Evolutionary conservation across 2,888 invertebrate species (phyloP), one percentile per base, ranked within the genome.

Genomic region (Drosophila sordidula): DNA sequence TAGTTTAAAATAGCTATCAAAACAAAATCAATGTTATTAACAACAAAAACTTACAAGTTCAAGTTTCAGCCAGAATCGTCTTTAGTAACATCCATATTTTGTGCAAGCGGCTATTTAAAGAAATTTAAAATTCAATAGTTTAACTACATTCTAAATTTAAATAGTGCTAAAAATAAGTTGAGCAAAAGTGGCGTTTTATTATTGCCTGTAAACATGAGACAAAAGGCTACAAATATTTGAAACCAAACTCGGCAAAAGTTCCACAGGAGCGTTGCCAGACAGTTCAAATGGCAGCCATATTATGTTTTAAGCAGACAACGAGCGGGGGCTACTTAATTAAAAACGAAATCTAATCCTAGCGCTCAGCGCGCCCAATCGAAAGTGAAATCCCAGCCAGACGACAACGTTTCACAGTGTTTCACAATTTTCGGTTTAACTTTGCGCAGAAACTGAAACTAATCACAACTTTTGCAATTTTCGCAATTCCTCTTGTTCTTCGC

Each of bases 391-490:
- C 56, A 25, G 22, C 11, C 14, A 34, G 38, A 58, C 59, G 8
- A 59, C 6, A 57, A 16, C 14, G 25, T 11, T 29, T 32, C 41
- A 41, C 51, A 26, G 39, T 68, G 41, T 47, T 36, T 51, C 46
- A 38, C 29, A 58, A 57, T 34, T 39, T 54, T 51, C 32, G 12
- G 18, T 47, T 41, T 26, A 72, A 72, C 52, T 73, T 74, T 65
- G 36, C 18, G 29, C 29, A 6, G 41, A 22, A 54, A 36, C 45
- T 32, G 56, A 79, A 86, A 78, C 86, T 82, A 82, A 82, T 82
- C 70, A 25, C 9, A 75, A 72, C 68, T 78, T 75, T 69, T 70
- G 49, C 54, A 45, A 26, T 54, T 44, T 75, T 69, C 65, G 49
- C 54, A 45, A 26, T 54, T 44, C 22, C 26, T 4, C 26, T 29